Percentiles rank a stretch among this genome's conserved stretches.
Evolutionary conservation across 2,113 vertebrate species (phyloP).

Genomic region (Sturnus vulgaris): DNA sequence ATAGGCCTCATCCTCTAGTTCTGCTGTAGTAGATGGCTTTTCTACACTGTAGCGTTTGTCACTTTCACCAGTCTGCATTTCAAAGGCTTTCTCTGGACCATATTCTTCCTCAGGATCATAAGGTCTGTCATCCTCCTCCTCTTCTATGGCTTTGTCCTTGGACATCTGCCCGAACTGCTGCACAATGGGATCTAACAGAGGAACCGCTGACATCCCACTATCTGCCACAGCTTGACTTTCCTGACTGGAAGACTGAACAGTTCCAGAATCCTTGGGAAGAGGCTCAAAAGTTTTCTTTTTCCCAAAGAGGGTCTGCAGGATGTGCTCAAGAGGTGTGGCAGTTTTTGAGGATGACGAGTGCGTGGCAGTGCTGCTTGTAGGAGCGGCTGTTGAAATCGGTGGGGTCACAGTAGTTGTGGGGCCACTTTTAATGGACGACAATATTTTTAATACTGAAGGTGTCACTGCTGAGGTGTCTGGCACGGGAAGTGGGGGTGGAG

Average conservation of each 20-base stretch:
- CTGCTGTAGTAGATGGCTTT: constrained; percentile 12
- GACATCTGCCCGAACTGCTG: constrained; percentile 90
- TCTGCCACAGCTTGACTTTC: constrained; percentile 62
- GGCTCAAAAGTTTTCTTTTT: constrained; percentile 77
- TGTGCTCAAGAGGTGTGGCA: constrained; percentile 83
- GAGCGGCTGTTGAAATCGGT: constrained; percentile 10
- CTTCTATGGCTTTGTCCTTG: constrained; percentile 78
- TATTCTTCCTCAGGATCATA: constrained; percentile 97
- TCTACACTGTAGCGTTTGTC: constrained; percentile 47
- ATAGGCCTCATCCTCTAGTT: constrained; percentile 86
- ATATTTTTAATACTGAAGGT: constrained; percentile 67
- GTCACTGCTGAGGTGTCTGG: constrained; percentile 62
- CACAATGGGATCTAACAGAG: constrained; percentile 88
- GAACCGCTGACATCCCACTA: constrained; percentile 39
- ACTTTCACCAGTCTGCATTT: constrained; percentile 40
- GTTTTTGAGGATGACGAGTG: constrained; percentile 56
- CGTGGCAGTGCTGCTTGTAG: background rate
- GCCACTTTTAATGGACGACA: constrained; percentile 63
- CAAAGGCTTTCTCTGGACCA: constrained; percentile 76
- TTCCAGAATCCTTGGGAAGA: constrained; percentile 69
- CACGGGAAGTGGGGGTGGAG: constrained; percentile 68
- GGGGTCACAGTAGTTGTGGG: background rate
- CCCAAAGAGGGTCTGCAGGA: constrained; percentile 86
- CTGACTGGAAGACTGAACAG: background rate
- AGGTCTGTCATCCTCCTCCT: constrained; percentile 87